A percentile compares a stretch with the other conserved stretches of the same genome.
phyloP scores from a whole-genome alignment of 2,888 invertebrate genomes.

The Aphodius granarius region DNA sequence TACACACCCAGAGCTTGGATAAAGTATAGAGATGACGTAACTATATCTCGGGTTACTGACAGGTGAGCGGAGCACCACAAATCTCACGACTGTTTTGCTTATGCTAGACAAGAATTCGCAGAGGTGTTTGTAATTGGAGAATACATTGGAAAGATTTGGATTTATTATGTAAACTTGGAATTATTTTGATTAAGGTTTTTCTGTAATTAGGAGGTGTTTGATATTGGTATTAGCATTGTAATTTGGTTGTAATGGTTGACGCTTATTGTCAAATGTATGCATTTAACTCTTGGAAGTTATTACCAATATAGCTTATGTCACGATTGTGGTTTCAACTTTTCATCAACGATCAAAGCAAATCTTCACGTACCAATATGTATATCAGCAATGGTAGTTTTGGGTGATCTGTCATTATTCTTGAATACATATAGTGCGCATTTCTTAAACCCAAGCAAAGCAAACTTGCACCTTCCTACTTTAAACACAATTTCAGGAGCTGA shows the following conservation, averaged over 20 bases:
- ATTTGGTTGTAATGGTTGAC: too few relatives aligned
- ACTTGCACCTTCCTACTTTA: neutral
- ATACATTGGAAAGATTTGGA: neutral
- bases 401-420: neutral
- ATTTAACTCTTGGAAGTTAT: too few relatives aligned
- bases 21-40: neutral
- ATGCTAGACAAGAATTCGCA: neutral
- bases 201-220: too few relatives aligned
- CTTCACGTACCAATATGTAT: neutral
- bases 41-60: neutral
- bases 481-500: neutral
- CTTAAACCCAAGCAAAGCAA: neutral
- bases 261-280: too few relatives aligned
- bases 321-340: neutral
- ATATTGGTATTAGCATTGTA: too few relatives aligned
- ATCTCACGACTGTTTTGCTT: neutral
- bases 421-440: neutral
- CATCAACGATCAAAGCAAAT: neutral
- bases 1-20: neutral
- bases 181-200: too few relatives aligned
- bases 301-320: neutral
- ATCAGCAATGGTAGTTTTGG: neutral
- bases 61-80: neutral
- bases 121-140: neutral
- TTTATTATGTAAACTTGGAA: too few relatives aligned